Percentiles rank a stretch among this genome's conserved stretches.
These are phyloP conservation scores for Epizoanthus ramosus DNA, from an alignment of 92 coral and sea anemone genomes.

Conservation along the genomic window DNA sequence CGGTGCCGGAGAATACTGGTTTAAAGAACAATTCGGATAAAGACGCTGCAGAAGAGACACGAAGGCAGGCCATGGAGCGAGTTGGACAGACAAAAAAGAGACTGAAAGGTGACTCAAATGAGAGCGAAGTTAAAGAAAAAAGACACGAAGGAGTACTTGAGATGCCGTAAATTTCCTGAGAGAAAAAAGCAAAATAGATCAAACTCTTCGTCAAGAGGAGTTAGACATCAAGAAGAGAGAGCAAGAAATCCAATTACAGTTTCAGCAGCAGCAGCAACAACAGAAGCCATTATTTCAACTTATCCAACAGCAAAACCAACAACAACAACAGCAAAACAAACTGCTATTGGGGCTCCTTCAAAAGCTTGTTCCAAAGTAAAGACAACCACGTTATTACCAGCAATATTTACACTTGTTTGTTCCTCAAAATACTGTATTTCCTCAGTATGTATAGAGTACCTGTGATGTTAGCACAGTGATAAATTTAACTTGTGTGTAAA, in stretches of 20 bases:
- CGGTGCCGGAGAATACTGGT: constrained; percentile 19
- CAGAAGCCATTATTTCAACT: background rate
- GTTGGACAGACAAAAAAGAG: constrained; percentile 40
- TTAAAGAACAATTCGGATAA: constrained; percentile 25
- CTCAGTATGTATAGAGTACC: no score
- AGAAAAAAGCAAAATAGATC: constrained; percentile 42
- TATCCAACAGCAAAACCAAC: constrained; percentile 47
- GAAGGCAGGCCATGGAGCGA: constrained; percentile 52
- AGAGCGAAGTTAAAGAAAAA: constrained; percentile 16
- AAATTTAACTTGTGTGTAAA: no score
- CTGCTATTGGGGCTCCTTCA: constrained; percentile 39
- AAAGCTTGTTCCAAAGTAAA: constrained; percentile 34
- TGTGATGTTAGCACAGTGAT: no score
- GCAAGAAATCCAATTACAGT: constrained; percentile 38
- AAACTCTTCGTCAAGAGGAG: constrained; percentile 41
- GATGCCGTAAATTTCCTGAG: constrained; percentile 44
- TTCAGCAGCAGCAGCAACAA: constrained; percentile 41
- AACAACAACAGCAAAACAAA: constrained; percentile 44
- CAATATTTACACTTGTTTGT: background rate
- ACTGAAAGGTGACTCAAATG: constrained; percentile 25
- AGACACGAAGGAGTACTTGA: constrained; percentile 46
- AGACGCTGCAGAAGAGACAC: constrained; percentile 50
- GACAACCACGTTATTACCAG: background rate
- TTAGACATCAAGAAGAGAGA: constrained; percentile 36
- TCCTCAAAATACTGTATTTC: no score